phyloP scores from a whole-genome alignment of 2,113 vertebrate genomes.

The Pterocles burchelli region DNA sequence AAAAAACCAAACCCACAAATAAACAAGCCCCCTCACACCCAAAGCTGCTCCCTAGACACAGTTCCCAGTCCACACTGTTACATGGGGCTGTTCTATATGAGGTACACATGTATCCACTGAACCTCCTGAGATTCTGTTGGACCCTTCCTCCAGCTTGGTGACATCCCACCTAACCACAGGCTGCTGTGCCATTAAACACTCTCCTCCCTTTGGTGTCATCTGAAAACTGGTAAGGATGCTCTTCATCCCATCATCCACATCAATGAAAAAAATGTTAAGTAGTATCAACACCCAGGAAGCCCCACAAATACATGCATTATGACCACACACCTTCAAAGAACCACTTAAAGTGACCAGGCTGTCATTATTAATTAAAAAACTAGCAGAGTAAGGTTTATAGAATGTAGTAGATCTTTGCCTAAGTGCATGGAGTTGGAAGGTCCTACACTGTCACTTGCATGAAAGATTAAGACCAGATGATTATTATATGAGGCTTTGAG shows the following conservation, averaged over 20 bases:
- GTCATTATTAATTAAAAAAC: background rate
- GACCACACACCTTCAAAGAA: background rate
- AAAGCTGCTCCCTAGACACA: background rate
- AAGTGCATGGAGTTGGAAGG: background rate
- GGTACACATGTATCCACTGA: fast-evolving
- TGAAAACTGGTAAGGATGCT: background rate
- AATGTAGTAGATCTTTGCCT: background rate
- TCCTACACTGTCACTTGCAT: background rate
- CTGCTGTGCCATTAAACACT: background rate
- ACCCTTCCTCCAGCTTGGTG: background rate
- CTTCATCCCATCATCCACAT: background rate
- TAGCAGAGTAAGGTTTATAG: background rate
- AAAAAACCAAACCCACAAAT: background rate
- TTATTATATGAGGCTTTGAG: no score
- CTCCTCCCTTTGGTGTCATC: background rate
- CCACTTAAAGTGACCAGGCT: background rate
- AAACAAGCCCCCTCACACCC: background rate
- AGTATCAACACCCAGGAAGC: background rate
- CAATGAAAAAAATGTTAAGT: background rate
- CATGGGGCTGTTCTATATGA: background rate
- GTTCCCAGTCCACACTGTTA: background rate
- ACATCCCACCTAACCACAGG: background rate
- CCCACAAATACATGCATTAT: background rate
- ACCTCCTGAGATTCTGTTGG: background rate
- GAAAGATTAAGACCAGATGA: background rate